These are phyloP conservation scores for Dipodomys ordii DNA, from an alignment of 2,113 vertebrate species.

Conservation along the genomic window DNA sequence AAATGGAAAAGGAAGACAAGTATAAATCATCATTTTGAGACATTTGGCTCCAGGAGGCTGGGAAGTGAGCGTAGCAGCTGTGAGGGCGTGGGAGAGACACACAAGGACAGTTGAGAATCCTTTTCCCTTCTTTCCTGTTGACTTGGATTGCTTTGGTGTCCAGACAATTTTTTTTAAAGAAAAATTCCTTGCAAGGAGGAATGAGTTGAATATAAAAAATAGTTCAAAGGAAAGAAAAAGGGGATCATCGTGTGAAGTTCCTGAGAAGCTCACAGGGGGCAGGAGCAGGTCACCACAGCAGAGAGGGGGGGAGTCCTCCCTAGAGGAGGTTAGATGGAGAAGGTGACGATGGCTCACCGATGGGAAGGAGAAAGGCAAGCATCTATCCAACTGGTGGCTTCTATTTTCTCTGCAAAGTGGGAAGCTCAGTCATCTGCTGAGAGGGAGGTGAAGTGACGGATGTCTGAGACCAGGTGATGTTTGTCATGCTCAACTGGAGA, in stretches of 20 bases:
- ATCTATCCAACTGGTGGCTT: slow-evolving; percentile 9
- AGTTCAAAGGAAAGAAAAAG: background rate
- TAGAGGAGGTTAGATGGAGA: too few species aligned
- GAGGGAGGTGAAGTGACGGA: background rate
- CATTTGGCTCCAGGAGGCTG: background rate
- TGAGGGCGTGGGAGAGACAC: accelerated
- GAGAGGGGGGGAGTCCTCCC: background rate
- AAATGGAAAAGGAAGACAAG: background rate
- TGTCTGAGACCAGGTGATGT: background rate
- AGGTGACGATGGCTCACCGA: too few species aligned
- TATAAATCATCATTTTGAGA: background rate
- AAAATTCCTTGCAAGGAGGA: background rate
- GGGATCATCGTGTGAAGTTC: background rate
- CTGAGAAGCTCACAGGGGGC: background rate
- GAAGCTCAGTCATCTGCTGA: slow-evolving; percentile 17
- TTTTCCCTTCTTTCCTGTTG: background rate
- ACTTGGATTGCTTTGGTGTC: background rate
- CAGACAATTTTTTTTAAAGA: background rate
- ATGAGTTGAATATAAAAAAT: background rate
- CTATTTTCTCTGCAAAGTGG: slow-evolving; percentile 46
- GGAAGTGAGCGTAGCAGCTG: background rate
- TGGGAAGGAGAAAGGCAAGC: too few species aligned
- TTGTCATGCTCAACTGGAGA: background rate
- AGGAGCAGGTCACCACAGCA: accelerated
- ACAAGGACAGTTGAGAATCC: background rate